Evolutionary conservation across 2,888 invertebrate species (phyloP), one percentile per base, ranked within the genome.

Genomic region (Brachylomia viminalis): DNA sequence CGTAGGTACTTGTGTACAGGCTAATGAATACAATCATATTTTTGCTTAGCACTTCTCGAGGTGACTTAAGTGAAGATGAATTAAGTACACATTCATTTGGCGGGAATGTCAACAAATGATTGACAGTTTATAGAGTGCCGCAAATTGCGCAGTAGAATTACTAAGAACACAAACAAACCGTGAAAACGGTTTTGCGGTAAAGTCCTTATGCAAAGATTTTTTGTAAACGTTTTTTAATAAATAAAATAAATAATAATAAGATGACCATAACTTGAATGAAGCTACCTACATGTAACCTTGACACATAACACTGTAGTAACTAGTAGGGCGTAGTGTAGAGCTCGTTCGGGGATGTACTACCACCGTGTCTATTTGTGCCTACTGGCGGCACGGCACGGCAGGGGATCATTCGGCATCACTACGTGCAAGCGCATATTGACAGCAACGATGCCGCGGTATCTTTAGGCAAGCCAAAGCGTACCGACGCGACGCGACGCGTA

Each of bases 21-120:
- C 5, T 59, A 30, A 47, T n/a, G n/a, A n/a, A n/a, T 38, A 45
- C 56, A 69, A 74, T 84, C 59, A 42, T 33, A 52, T 27, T 79
- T 84, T 82, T 67, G 80, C 74, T 84, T 84, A 74, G 61, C 74
- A 79, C 84, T 23, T 67, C 15, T 2, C 74, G 84, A 82, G 84
- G 84, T 67, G 15, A 59, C 17, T 23, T 0, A 23, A 23, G 45
- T 72, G 65, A 69, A 52, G 73, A 81, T 69, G 1, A n/a, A 49
- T 49, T 65, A 59, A 49, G 67, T 49, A 81, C 17, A 78, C 10
- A 42, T 6, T 4, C 62, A 79, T 15, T 38, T 49, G 15, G n/a
- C 20, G 52, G 30, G 20, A 80, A 56, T 64, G 33, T 49, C 27
- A 42, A 64, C 42, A 64, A 2, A 42, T 27, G 15, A 68, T 49